These are phyloP conservation scores for Cephus pulcher DNA, from an alignment of 2,888 invertebrate genomes.

Conservation along the genomic window DNA sequence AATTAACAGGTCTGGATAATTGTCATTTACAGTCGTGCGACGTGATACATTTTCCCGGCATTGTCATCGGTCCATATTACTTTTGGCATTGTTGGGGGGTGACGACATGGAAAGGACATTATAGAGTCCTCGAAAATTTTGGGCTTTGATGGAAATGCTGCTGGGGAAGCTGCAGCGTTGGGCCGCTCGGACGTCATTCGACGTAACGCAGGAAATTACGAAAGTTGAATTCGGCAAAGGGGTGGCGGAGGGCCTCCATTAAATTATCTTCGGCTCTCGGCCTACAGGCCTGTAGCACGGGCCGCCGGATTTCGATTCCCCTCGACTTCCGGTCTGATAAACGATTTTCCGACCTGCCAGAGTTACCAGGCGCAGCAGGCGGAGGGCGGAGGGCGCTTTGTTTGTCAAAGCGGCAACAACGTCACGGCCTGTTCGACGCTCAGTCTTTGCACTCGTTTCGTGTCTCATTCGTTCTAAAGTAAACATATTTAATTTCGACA, in stretches of 20 bases:
- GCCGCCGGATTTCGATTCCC: constrained; percentile 26
- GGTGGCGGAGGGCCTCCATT: constrained; percentile 14
- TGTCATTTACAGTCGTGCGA: too few species aligned
- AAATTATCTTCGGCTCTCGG: constrained; percentile 22
- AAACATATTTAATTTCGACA: too few species aligned
- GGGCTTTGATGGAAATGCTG: too few species aligned
- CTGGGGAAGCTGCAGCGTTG: too few species aligned
- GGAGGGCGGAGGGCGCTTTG: constrained; percentile 13
- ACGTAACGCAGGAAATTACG: constrained; percentile 44
- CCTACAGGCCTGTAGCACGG: constrained; percentile 13
- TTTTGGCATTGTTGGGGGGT: too few species aligned
- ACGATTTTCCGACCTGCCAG: constrained; percentile 18
- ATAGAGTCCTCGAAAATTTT: too few species aligned
- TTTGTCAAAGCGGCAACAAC: neutral
- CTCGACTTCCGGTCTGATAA: constrained; percentile 24
- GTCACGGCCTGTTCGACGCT: neutral
- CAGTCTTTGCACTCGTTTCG: neutral
- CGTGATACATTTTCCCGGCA: too few species aligned
- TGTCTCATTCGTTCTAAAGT: too few species aligned
- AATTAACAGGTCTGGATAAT: too few species aligned
- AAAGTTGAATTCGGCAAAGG: constrained; percentile 38
- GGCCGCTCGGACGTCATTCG: neutral
- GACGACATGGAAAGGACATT: too few species aligned
- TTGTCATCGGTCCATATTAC: too few species aligned
- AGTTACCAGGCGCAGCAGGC: neutral